Evolutionary conservation across 2,113 vertebrate genomes (phyloP), one percentile per base, ranked within the genome.

Genomic region (Ceuthmochares aereus): DNA sequence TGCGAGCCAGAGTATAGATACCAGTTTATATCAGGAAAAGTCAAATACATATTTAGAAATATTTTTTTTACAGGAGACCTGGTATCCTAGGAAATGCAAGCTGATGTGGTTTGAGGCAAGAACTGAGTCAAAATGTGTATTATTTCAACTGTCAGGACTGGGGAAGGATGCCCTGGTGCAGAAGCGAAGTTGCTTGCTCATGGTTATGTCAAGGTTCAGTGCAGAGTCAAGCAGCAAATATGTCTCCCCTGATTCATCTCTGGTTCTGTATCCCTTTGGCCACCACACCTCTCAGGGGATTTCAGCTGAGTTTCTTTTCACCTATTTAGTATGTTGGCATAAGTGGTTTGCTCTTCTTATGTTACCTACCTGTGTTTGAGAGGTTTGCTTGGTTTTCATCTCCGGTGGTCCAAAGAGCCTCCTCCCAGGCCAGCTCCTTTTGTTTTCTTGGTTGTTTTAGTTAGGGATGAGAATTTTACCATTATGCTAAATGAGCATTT

Each of bases 1-100:
- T 80, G 82, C 93, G 79, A 92, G 82, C 64, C 90, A 84, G 59
- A 88, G 64, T 30, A 10, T 55, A 74, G 92, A 79, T 85, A 94
- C 64, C 21, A 63, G 51, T 91, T 95, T 34, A 21, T 64, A 55
- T 66, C 21, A 60, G 32, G 56, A 73, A 93, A 93, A 91, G 58
- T 54, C 87, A 87, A 68, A 87, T 55, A 30, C 14, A 72, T 84
- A 40, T 90, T 92, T 90, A 59, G 79, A 88, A 90, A 20, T 83
- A 45, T 64, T 93, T 96, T 88, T 80, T 40, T 95, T 84, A 43
- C 29, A 49, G 56, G 47, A 95, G 84, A 36, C 56, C 72, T 91
- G 36, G 68, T 96, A 78, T 69, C 84, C 68, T 78, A 89, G 83
- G 68, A 87, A 74, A 89, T 92, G 27, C 7, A 27, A 36, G 52